These are phyloP conservation scores for Tuberolachnus salignus DNA, from an alignment of 2,888 invertebrate genomes.

Conservation along the genomic window DNA sequence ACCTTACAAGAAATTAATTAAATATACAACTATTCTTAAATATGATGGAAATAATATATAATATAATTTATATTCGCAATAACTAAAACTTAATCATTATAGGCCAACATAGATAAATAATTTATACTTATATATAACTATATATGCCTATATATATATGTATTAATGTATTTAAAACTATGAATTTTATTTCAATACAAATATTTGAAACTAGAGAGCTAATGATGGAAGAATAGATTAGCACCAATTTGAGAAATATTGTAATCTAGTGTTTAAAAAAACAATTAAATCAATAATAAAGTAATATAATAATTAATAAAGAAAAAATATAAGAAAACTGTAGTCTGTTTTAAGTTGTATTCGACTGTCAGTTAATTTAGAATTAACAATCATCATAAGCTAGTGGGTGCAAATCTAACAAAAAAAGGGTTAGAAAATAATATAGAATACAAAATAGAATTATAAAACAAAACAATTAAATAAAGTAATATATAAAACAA, in stretches of 20 bases:
- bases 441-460: slow-evolving; percentile 2
- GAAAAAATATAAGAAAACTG: too few relatives aligned
- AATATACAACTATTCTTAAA: background rate
- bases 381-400: too few relatives aligned
- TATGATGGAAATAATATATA: background rate
- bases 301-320: background rate
- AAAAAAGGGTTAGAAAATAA: too few relatives aligned
- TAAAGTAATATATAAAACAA: background rate
- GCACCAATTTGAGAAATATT: slow-evolving; percentile 42
- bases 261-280: background rate
- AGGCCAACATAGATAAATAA: slow-evolving; percentile 15
- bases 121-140: slow-evolving; percentile 11
- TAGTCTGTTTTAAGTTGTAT: too few relatives aligned
- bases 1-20: background rate
- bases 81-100: slow-evolving; percentile 1
- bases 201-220: slow-evolving; percentile 31
- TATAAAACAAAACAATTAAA: background rate
- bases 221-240: slow-evolving; percentile 42
- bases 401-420: too few relatives aligned
- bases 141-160: too few relatives aligned
- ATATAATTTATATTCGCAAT: slow-evolving; percentile 21
- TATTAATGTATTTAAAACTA: background rate
- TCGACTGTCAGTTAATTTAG: too few relatives aligned
- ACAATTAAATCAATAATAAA: slow-evolving; percentile 17
- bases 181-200: background rate